Evolutionary conservation across 2,797 vertebrate genomes (phyloP).

Genomic region (Alectoris magna): DNA sequence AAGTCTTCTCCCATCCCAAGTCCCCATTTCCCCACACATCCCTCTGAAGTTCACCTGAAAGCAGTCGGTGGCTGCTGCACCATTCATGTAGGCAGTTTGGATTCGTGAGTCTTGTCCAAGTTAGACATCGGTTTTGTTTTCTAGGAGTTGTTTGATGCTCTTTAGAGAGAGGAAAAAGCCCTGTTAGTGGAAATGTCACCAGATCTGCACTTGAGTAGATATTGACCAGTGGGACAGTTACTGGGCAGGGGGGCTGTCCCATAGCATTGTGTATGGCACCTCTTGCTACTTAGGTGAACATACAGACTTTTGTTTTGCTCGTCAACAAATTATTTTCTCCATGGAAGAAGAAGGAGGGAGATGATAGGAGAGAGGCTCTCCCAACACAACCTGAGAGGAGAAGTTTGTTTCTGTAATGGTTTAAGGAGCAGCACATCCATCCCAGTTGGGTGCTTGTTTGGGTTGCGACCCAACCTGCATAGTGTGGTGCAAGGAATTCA

Average conservation of each 20-base stretch:
- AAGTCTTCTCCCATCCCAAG: neutral
- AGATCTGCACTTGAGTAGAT: neutral
- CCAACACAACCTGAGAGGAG: too few relatives aligned
- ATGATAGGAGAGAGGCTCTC: neutral
- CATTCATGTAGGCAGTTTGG: neutral
- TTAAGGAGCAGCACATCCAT: neutral
- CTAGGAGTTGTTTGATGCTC: neutral
- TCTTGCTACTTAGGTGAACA: neutral
- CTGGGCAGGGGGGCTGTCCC: neutral
- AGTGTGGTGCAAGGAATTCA: neutral
- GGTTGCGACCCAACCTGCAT: fast-evolving
- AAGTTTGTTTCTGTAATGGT: too few relatives aligned
- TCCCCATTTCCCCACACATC: neutral
- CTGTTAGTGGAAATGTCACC: neutral
- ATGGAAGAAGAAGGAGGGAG: neutral
- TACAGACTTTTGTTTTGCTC: neutral
- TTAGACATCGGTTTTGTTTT: fast-evolving
- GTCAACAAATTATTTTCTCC: neutral
- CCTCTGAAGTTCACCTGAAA: neutral
- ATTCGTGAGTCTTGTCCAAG: fast-evolving
- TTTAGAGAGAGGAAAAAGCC: neutral
- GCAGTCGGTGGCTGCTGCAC: neutral
- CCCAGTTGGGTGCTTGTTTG: neutral
- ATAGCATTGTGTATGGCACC: neutral
- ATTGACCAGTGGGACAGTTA: too few relatives aligned